Evolutionary conservation across 2,113 vertebrate genomes (phyloP), one percentile per base, ranked within the genome.

Genomic region (Pogona vitticeps): DNA sequence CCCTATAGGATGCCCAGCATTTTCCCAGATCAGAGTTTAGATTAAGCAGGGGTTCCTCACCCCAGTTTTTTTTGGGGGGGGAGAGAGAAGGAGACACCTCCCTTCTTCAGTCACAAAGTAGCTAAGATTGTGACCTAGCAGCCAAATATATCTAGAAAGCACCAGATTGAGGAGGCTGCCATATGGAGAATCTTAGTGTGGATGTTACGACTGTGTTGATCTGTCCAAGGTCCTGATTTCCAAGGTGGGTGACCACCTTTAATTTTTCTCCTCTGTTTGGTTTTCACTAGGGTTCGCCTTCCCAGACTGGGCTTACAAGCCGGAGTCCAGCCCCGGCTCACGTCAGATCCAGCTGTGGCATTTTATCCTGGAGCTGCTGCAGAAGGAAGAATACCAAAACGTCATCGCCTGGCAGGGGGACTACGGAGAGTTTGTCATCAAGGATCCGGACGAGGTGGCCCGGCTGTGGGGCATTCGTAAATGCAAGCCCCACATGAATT

Each of bases 401-500:
- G 97, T 98, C 92, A 98, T 98, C 36, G 97, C 97, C 87, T 98
- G 98, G 98, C 98, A 98, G 94, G 98, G 98, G 1, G 98, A 98
- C 93, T 98, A 98, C 1, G 98, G 98, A 3, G 98, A 98, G 86
- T 98, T 98, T 1, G 98, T 98, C 95, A 98, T 98, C 95, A 98
- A 98, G 95, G 98, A 98, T 89, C 98, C 98, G 0, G 98, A 98
- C 0, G 98, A 98, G 88, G 98, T 98, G 96, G 98, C 98, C 20
- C 95, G 97, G 52, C 96, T 98, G 65, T 98, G 98, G 98, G 98
- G 98, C 85, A 92, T 97, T 36, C 96, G 98, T 76, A 98, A 98
- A 85, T 98, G 98, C 96, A 98, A 98, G 84, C 98, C 98, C 31
- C 98, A 98, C 94, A 98, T 98, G 98, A 98, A 98, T 89, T 98